These are phyloP conservation scores for Thera britannica DNA, from an alignment of 2,888 invertebrate genomes.

Conservation along the genomic window DNA sequence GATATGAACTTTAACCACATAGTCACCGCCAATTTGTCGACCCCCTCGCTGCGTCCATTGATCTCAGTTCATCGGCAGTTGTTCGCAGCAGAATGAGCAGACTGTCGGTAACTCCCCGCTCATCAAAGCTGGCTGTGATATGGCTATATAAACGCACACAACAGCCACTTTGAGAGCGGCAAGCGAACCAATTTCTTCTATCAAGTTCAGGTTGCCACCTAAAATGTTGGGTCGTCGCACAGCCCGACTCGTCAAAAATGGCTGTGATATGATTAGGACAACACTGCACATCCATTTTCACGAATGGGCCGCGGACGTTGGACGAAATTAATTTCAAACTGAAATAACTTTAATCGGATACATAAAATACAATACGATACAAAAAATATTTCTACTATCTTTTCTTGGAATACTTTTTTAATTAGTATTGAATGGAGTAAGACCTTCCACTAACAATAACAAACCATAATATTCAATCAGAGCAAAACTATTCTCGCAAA, in stretches of 20 bases:
- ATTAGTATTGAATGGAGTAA: too few species aligned
- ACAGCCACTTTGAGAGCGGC: constrained; percentile 96
- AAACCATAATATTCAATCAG: too few species aligned
- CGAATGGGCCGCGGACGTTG: constrained; percentile 83
- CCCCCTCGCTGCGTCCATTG: constrained; percentile 37
- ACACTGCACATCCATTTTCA: constrained; percentile 93
- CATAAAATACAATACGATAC: not conserved
- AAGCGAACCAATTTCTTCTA: not conserved
- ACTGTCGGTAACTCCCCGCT: constrained; percentile 83
- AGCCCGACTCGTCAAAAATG: constrained; percentile 97
- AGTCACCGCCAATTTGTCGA: constrained; percentile 94
- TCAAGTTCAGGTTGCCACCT: not conserved
- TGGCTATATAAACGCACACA: constrained; percentile 88
- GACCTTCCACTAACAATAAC: too few species aligned
- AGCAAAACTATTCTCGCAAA: too few species aligned
- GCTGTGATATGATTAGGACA: constrained; percentile 92
- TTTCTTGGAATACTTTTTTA: too few species aligned
- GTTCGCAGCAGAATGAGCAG: not conserved
- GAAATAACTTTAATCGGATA: constrained; percentile 7
- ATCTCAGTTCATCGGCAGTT: not conserved
- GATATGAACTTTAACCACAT: constrained; percentile 91
- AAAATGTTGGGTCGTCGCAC: constrained; percentile 62
- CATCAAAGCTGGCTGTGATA: constrained; percentile 99
- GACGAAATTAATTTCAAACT: not conserved
- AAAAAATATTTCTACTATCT: too few species aligned